phyloP scores from a whole-genome alignment of 2,888 invertebrate genomes.

The Himalopsyche kuldschensis region DNA sequence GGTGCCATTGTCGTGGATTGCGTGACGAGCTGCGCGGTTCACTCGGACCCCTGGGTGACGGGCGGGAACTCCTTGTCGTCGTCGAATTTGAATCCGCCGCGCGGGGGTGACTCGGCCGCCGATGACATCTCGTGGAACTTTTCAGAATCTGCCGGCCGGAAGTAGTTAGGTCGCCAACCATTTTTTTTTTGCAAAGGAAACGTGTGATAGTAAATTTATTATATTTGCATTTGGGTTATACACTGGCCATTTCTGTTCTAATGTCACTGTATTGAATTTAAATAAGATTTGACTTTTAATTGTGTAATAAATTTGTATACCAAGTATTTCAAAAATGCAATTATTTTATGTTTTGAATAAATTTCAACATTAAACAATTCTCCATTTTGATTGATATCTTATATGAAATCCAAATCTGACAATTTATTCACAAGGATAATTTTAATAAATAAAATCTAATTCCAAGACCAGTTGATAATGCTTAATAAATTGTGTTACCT shows the following conservation, averaged over 20 bases:
- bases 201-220: constrained; percentile 39
- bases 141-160: constrained; percentile 65
- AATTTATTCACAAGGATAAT: no score
- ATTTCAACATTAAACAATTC: no score
- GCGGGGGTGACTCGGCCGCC: constrained; percentile 70
- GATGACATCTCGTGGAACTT: constrained; percentile 74
- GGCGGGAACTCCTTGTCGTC: constrained; percentile 85
- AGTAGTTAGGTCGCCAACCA: not conserved
- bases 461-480: no score
- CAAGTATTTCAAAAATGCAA: no score
- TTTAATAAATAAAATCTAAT: no score
- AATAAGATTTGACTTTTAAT: no score
- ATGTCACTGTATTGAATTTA: not conserved
- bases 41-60: constrained; percentile 48
- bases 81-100: constrained; percentile 72
- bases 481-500: no score
- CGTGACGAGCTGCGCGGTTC: not conserved
- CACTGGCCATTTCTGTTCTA: not conserved
- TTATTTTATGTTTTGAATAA: no score
- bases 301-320: no score
- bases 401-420: no score
- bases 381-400: no score
- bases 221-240: not conserved
- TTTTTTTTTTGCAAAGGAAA: constrained; percentile 19
- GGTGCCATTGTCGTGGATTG: not conserved